Percentiles rank a stretch among this genome's conserved stretches.
phyloP scores from a whole-genome alignment of 2,888 invertebrate species.

The Drosophila trichaetosa region DNA sequence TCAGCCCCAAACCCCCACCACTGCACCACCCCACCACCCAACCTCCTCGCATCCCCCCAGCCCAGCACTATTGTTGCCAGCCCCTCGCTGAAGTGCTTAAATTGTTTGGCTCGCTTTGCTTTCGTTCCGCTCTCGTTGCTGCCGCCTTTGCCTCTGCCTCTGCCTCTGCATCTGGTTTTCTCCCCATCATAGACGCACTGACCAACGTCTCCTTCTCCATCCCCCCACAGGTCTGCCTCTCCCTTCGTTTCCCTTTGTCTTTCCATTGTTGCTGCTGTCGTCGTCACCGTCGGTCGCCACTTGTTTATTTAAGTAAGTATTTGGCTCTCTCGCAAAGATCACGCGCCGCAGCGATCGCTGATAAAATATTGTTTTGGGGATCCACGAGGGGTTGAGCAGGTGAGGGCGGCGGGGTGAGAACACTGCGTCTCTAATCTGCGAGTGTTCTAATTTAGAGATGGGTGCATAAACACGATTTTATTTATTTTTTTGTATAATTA shows the following conservation, averaged over 20 bases:
- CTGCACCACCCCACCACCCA: not conserved
- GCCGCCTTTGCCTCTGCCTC: conserved; percentile 9
- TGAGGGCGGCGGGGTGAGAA: not conserved
- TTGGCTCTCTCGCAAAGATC: conserved; percentile 69
- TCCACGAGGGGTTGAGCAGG: conserved; percentile 1
- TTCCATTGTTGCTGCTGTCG: conserved; percentile 29
- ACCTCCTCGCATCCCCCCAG: not conserved
- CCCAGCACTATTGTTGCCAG: not conserved
- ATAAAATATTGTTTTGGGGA: conserved; percentile 54
- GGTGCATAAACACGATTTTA: conserved; percentile 17
- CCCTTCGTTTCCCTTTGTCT: not conserved
- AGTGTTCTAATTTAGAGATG: conserved; percentile 49
- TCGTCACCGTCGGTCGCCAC: conserved; percentile 66
- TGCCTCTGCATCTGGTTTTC: not conserved
- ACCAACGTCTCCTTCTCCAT: conserved; percentile 44
- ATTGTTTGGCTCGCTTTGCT: conserved; percentile 32
- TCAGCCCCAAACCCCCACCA: conserved; percentile 20
- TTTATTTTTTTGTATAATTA: not conserved
- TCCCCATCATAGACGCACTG: conserved; percentile 8
- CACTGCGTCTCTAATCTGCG: conserved; percentile 41
- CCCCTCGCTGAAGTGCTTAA: conserved; percentile 17
- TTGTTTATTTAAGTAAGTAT: conserved; percentile 58
- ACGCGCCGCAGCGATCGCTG: conserved; percentile 72
- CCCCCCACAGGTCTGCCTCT: not conserved
- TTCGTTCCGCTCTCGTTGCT: conserved; percentile 58